A percentile compares a stretch with the other conserved stretches of the same genome.
These are phyloP conservation scores for Drosophila mulleri DNA, from an alignment of 2,888 invertebrate species.

Conservation along the genomic window DNA sequence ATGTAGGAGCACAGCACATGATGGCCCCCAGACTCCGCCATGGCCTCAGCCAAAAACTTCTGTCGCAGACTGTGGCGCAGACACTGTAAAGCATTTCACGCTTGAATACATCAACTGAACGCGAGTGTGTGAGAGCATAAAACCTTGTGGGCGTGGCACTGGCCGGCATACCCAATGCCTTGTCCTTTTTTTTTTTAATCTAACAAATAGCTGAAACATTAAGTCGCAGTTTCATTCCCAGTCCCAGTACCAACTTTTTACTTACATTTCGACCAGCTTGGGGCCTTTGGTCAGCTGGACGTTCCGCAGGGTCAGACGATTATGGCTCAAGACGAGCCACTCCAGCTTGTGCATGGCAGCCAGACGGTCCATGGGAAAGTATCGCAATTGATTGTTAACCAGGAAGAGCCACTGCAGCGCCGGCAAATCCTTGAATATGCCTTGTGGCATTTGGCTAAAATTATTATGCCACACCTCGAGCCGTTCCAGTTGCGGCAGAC, in stretches of 20 bases:
- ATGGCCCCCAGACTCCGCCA: constrained; percentile 21
- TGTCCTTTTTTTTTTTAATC: constrained; percentile 61
- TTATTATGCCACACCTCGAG: constrained; percentile 82
- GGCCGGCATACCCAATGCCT: constrained; percentile 14
- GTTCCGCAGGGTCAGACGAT: constrained; percentile 85
- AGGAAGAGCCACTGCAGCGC: constrained; percentile 86
- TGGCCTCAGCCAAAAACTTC: background rate
- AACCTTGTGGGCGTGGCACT: constrained; percentile 18
- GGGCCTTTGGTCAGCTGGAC: constrained; percentile 85
- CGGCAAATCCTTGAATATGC: constrained; percentile 85
- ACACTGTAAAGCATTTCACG: constrained; percentile 72
- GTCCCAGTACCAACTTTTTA: constrained; percentile 34
- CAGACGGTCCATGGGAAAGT: constrained; percentile 85
- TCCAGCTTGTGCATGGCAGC: constrained; percentile 83
- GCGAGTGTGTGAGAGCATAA: constrained; percentile 38
- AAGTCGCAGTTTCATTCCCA: constrained; percentile 5
- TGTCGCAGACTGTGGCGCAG: constrained; percentile 48
- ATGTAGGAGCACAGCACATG: constrained; percentile 40
- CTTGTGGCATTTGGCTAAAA: constrained; percentile 80
- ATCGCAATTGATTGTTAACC: constrained; percentile 85
- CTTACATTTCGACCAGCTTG: constrained; percentile 86
- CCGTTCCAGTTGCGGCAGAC: constrained; percentile 73
- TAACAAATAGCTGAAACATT: constrained; percentile 63
- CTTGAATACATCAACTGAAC: constrained; percentile 70
- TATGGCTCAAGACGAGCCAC: constrained; percentile 86